Evolutionary conservation across 2,888 invertebrate genomes (phyloP).

Genomic region (Sicus ferrugineus): DNA sequence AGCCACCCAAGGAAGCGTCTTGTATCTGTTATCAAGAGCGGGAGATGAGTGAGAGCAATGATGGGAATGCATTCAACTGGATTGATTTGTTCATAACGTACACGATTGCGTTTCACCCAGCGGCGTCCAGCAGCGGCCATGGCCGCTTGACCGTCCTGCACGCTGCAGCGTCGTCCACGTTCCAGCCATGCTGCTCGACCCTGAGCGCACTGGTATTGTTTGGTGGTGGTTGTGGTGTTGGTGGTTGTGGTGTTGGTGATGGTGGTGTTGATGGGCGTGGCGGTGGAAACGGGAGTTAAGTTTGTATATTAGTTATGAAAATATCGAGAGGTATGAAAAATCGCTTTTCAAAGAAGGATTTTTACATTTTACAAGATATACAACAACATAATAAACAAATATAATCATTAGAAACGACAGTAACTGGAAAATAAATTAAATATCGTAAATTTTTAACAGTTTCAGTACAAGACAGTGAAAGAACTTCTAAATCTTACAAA

Average conservation of each 20-base stretch:
- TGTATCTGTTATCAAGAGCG: conserved; percentile 76
- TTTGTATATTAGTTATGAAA: not conserved
- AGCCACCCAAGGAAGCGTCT: conserved; percentile 83
- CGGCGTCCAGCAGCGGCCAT: conserved; percentile 71
- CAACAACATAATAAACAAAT: conserved; percentile 5
- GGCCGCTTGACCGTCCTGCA: conserved; percentile 75
- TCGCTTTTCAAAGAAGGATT: not conserved
- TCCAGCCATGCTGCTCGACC: conserved; percentile 87
- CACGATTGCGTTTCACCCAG: conserved; percentile 89
- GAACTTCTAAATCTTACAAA: too few relatives aligned
- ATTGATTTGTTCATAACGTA: conserved; percentile 61
- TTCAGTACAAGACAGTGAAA: too few relatives aligned
- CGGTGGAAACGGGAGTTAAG: conserved; percentile 21
- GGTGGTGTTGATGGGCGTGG: conserved; percentile 12
- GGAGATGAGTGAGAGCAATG: not conserved
- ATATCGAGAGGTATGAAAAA: not conserved
- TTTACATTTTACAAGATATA: not conserved
- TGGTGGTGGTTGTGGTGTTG: not conserved
- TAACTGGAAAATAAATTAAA: too few relatives aligned
- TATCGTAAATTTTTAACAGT: too few relatives aligned
- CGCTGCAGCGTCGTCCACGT: conserved; percentile 71
- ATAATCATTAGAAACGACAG: too few relatives aligned
- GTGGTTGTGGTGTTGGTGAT: conserved; percentile 16
- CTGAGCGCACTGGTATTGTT: conserved; percentile 74
- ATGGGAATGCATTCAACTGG: not conserved